Conservation (phyloP, 2,888 invertebrate species). For the Bursaphelenchus okinawaensis region DNA sequence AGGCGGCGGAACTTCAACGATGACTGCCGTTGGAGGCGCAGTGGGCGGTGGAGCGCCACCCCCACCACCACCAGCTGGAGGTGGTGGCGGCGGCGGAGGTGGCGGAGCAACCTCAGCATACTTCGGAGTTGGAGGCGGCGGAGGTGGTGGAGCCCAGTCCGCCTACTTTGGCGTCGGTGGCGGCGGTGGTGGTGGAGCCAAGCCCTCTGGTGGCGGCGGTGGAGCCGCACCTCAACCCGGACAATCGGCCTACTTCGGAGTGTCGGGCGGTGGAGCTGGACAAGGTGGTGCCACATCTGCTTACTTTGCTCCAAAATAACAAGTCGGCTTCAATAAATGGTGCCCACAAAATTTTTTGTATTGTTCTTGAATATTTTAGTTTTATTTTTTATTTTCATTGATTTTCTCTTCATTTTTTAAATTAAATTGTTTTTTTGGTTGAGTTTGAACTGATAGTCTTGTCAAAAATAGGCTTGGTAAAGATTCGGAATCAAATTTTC, state of each 20-base stretch:
- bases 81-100: constrained; percentile 16
- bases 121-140: constrained; percentile 37
- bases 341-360: too few relatives aligned
- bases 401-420: too few relatives aligned
- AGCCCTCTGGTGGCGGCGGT: constrained; percentile 24
- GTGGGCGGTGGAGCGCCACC: constrained; percentile 19
- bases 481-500: too few relatives aligned
- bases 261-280: constrained; percentile 17
- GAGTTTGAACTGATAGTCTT: too few relatives aligned
- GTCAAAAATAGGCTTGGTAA: too few relatives aligned
- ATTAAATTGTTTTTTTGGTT: too few relatives aligned
- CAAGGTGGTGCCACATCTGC: constrained; percentile 34
- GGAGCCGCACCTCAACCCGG: constrained; percentile 27
- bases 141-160: constrained; percentile 24
- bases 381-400: too few relatives aligned
- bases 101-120: constrained; percentile 27
- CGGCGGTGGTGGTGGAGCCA: constrained; percentile 7
- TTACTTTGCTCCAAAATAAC: constrained; percentile 43
- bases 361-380: too few relatives aligned
- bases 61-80: constrained; percentile 19
- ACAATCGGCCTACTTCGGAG: constrained; percentile 13
- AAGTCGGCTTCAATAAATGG: too few relatives aligned
- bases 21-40: constrained; percentile 26
- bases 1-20: constrained; percentile 24
- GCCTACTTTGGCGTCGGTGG: constrained; percentile 17